These are phyloP conservation scores for Serranus cabrilla DNA, from an alignment of 2,797 vertebrate genomes.

Conservation along the genomic window DNA sequence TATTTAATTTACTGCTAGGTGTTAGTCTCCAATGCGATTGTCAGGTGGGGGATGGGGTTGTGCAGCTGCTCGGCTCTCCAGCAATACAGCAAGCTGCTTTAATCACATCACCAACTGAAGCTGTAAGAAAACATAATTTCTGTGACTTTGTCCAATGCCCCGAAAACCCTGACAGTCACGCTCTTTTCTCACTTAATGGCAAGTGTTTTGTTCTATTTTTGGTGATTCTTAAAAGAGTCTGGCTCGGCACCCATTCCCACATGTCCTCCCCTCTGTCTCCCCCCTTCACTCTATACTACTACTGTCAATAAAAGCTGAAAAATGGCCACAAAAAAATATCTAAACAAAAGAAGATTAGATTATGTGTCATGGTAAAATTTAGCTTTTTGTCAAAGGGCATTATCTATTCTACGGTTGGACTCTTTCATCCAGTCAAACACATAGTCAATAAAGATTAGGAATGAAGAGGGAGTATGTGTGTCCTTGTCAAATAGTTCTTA, in stretches of 20 bases:
- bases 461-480: neutral
- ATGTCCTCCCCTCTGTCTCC: too few species aligned
- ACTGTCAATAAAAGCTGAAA: too few species aligned
- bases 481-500: conserved; percentile 9
- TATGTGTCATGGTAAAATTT: neutral
- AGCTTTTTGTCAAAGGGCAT: conserved; percentile 10
- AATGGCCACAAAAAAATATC: too few species aligned
- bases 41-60: conserved; percentile 2
- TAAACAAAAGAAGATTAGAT: too few species aligned
- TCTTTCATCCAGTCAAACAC: conserved; percentile 16
- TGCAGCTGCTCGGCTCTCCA: conserved; percentile 33
- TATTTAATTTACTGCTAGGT: neutral
- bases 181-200: conserved; percentile 35
- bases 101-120: conserved; percentile 38
- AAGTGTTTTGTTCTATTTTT: conserved; percentile 24
- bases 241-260: too few species aligned
- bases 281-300: too few species aligned
- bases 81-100: conserved; percentile 44
- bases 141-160: conserved; percentile 53
- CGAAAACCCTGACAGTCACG: conserved; percentile 50
- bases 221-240: conserved; percentile 8
- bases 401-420: neutral
- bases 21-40: neutral
- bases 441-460: conserved; percentile 24
- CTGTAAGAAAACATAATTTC: conserved; percentile 46